A percentile compares a stretch with the other conserved stretches of the same genome.
phyloP scores from a whole-genome alignment of 2,888 invertebrate species.

The Eupithecia exiguata region DNA sequence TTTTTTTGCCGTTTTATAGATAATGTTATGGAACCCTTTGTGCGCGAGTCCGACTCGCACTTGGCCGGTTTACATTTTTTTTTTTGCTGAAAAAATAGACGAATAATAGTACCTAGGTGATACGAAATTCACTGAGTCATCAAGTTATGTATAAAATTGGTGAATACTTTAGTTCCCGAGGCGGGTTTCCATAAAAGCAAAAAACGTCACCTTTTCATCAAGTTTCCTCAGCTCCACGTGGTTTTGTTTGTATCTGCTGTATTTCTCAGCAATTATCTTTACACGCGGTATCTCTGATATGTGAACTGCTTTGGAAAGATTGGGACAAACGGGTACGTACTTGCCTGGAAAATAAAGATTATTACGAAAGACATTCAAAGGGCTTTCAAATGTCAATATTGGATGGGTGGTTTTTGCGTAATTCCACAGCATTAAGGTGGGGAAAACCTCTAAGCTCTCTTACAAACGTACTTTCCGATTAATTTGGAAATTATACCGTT shows the following conservation, averaged over 20 bases:
- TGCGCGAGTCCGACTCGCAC: no score
- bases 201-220: constrained; percentile 62
- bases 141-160: not conserved
- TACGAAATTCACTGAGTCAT: not conserved
- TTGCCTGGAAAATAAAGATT: constrained; percentile 4
- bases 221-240: constrained; percentile 67
- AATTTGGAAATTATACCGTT: no score
- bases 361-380: no score
- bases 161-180: not conserved
- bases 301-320: constrained; percentile 42
- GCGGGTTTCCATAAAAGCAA: not conserved
- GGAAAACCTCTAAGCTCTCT: no score
- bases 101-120: not conserved
- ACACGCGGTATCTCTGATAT: constrained; percentile 66
- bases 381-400: no score
- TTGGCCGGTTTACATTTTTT: no score
- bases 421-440: no score
- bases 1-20: no score
- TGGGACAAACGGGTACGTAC: not conserved
- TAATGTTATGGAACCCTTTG: no score
- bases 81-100: not conserved
- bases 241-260: constrained; percentile 62
- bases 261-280: constrained; percentile 71
- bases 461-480: no score
- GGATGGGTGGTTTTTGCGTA: no score